Evolutionary conservation across 2,797 vertebrate species (phyloP).

Genomic region (Onychomys leucogaster): DNA sequence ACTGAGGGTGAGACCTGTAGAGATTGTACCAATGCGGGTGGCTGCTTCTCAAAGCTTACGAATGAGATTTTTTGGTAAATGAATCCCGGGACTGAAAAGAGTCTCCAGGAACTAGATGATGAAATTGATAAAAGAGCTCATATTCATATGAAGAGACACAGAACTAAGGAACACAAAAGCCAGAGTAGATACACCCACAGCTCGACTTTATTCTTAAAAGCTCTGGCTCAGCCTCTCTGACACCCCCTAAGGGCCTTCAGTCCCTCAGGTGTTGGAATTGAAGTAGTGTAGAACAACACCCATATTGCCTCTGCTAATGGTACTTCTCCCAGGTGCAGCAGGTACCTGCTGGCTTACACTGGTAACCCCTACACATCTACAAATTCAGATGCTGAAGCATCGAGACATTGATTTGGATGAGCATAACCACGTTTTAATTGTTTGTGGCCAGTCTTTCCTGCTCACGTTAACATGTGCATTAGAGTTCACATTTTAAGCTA

Average conservation of each 20-base stretch:
- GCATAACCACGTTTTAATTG: constrained; percentile 10
- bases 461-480: not conserved
- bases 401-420: not conserved
- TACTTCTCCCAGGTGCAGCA: not conserved
- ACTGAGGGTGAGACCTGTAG: not conserved
- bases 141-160: not conserved
- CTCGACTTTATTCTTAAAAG: not conserved
- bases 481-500: not conserved
- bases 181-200: not conserved
- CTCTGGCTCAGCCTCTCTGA: not conserved
- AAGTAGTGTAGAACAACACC: not conserved
- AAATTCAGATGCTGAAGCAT: not conserved
- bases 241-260: not conserved
- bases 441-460: not conserved
- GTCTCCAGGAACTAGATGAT: not conserved
- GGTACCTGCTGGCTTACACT: not conserved
- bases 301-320: not conserved
- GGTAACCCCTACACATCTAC: not conserved
- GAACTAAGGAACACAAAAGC: not conserved
- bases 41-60: not conserved
- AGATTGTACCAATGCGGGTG: not conserved
- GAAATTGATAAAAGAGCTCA: not conserved
- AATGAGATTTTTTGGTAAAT: not conserved
- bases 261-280: not conserved
- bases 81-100: not conserved